phyloP scores from a whole-genome alignment of 2,888 invertebrate species.

The Bimastos eiseni region DNA sequence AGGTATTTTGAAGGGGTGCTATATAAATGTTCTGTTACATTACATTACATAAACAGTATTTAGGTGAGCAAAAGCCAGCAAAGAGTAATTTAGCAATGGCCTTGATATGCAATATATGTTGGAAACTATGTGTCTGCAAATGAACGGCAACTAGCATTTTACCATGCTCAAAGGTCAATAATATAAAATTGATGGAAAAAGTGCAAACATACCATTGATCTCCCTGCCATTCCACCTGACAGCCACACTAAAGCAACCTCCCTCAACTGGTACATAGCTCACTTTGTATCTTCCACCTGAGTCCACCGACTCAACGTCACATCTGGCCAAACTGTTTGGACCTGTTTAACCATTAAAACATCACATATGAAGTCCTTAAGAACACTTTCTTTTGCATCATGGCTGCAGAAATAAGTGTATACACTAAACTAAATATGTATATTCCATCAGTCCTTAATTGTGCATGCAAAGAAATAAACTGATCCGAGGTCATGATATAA shows the following conservation, averaged over 20 bases:
- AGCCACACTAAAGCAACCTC: constrained; percentile 85
- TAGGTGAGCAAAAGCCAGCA: background rate
- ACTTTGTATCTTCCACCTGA: constrained; percentile 77
- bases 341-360: constrained; percentile 60
- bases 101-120: background rate
- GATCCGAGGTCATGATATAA: background rate
- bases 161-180: background rate
- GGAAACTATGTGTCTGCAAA: background rate
- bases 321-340: constrained; percentile 68
- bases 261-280: constrained; percentile 84
- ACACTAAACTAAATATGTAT: background rate
- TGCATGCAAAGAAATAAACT: background rate
- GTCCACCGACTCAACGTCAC: constrained; percentile 63
- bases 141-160: background rate
- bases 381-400: too few species aligned
- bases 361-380: background rate
- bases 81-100: background rate
- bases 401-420: too few species aligned
- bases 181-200: too few species aligned
- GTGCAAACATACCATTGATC: constrained; percentile 62
- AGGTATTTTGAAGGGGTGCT: too few species aligned
- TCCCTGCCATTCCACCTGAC: constrained; percentile 71
- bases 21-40: too few species aligned
- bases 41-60: too few species aligned
- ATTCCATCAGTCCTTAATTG: background rate